Conservation (phyloP, 2,888 invertebrate genomes). For the Coelopa pilipes region DNA sequence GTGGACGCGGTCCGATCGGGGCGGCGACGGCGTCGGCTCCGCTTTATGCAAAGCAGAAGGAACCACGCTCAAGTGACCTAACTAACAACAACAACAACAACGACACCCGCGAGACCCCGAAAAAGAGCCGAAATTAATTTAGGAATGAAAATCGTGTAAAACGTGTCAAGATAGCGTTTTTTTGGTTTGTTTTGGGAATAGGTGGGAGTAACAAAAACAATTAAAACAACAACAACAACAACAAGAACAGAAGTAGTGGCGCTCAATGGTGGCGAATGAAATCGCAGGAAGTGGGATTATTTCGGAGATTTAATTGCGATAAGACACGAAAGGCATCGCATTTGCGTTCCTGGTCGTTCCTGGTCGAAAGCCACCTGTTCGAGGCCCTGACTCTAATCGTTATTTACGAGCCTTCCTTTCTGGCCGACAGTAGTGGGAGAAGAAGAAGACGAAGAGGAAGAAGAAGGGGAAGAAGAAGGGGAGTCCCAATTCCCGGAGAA, state of each 20-base stretch:
- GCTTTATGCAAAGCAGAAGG: conserved; percentile 26
- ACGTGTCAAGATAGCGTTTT: too few relatives aligned
- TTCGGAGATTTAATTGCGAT: conserved; percentile 29
- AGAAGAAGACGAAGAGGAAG: too few relatives aligned
- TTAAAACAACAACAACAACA: not conserved
- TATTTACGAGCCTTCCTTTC: too few relatives aligned
- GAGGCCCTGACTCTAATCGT: too few relatives aligned
- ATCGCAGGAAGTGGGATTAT: conserved; percentile 12
- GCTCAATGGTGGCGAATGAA: too few relatives aligned
- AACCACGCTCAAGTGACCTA: conserved; percentile 38
- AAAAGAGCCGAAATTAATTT: conserved; percentile 1
- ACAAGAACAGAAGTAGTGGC: not conserved
- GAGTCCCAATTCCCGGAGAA: too few relatives aligned
- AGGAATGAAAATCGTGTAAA: too few relatives aligned
- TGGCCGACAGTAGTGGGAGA: too few relatives aligned
- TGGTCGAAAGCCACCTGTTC: too few relatives aligned
- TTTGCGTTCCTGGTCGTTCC: not conserved
- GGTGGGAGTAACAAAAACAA: not conserved
- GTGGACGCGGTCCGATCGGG: not conserved
- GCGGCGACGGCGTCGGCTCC: not conserved
- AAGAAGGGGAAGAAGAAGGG: too few relatives aligned
- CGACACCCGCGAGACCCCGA: not conserved
- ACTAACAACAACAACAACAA: not conserved
- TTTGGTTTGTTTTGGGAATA: too few relatives aligned
- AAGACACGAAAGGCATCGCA: conserved; percentile 33